phyloP scores from a whole-genome alignment of 1,140 invertebrate genomes.

The Fopius arisanus region DNA sequence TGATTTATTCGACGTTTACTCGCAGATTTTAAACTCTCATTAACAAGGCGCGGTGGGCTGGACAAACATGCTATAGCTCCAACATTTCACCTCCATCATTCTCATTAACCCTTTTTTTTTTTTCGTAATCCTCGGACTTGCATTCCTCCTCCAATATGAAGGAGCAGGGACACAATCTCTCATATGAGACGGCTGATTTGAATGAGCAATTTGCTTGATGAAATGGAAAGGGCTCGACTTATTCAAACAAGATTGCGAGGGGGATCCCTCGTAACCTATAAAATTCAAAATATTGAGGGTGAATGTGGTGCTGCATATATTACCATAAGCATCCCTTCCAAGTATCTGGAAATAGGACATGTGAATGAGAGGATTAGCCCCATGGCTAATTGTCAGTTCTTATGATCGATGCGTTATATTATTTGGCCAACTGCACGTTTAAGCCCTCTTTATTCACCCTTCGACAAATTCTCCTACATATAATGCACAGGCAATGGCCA shows the following conservation, averaged over 20 bases:
- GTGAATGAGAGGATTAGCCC: background rate
- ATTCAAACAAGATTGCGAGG: too few species aligned
- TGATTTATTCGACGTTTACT: slow-evolving; percentile 34
- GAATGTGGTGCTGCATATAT: background rate
- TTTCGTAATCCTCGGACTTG: background rate
- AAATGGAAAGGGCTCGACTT: too few species aligned
- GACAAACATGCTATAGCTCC: slow-evolving; percentile 3
- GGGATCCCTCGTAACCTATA: too few species aligned
- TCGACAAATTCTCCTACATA: background rate
- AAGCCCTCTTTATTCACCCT: background rate
- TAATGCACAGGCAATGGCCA: background rate
- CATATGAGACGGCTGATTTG: background rate
- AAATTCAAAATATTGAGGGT: background rate
- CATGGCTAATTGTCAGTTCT: slow-evolving; percentile 42
- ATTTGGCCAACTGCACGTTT: slow-evolving; percentile 14
- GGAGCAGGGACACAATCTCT: background rate
- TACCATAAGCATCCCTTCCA: background rate
- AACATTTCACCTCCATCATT: slow-evolving; percentile 5
- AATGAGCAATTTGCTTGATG: too few species aligned
- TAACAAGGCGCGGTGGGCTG: slow-evolving; percentile 27
- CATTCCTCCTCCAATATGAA: background rate
- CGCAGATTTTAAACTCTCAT: slow-evolving; percentile 32
- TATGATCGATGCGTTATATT: slow-evolving; percentile 44
- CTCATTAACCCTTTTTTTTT: slow-evolving; percentile 17
- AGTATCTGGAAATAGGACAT: background rate